phyloP scores from a whole-genome alignment of 1,140 invertebrate species.

The Magallana ariakensis region DNA sequence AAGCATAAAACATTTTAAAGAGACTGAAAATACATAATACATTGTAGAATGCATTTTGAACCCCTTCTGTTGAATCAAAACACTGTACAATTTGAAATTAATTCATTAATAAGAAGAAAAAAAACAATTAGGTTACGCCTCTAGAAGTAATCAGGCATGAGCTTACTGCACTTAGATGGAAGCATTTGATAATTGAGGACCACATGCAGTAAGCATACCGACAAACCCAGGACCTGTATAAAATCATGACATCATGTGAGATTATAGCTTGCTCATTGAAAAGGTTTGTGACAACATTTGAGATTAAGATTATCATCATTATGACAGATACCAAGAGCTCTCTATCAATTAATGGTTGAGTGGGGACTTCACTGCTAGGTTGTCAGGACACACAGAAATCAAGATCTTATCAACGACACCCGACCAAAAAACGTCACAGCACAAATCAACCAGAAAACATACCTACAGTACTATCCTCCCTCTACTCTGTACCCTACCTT shows the following conservation, averaged over 20 bases:
- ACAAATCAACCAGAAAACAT: neutral
- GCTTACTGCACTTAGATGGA: too few species aligned
- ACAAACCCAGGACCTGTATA: neutral
- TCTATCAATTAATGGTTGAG: slow-evolving; percentile 4
- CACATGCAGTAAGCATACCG: neutral
- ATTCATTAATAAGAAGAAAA: too few species aligned
- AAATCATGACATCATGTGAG: slow-evolving; percentile 14
- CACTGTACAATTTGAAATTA: too few species aligned
- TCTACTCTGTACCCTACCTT: too few species aligned
- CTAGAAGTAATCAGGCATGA: too few species aligned
- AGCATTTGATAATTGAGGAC: neutral
- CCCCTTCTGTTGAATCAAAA: too few species aligned
- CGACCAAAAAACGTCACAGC: neutral
- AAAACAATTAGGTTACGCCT: too few species aligned
- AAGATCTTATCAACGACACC: slow-evolving; percentile 8
- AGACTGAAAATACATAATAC: too few species aligned
- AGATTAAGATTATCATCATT: slow-evolving; percentile 28
- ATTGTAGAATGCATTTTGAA: too few species aligned
- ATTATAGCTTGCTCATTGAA: slow-evolving; percentile 15
- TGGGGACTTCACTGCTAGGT: neutral
- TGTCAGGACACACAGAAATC: slow-evolving; percentile 10
- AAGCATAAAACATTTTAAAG: too few species aligned
- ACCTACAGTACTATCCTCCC: too few species aligned
- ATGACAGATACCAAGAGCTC: slow-evolving; percentile 1
- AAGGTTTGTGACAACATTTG: neutral